These are phyloP conservation scores for Marmota flaviventris DNA, from an alignment of 2,113 vertebrate genomes.

Conservation along the genomic window DNA sequence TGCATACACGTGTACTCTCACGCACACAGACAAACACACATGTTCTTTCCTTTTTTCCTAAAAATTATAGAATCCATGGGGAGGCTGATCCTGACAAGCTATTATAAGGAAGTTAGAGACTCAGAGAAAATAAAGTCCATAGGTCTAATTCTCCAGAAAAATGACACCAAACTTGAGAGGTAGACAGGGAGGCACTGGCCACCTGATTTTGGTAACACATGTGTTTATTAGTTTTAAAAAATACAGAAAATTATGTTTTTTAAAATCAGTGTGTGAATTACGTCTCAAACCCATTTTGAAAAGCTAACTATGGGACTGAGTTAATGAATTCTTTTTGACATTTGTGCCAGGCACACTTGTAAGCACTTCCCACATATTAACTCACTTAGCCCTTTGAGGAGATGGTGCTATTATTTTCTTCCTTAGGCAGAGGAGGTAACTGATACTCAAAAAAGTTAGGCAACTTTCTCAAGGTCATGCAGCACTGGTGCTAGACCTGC, in stretches of 20 bases:
- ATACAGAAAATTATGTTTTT: not conserved
- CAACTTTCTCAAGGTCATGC: not conserved
- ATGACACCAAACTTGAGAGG: not conserved
- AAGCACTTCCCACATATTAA: not conserved
- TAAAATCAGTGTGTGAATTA: not conserved
- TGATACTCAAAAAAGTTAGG: not conserved
- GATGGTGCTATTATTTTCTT: not conserved
- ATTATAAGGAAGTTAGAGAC: not conserved
- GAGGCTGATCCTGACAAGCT: not conserved
- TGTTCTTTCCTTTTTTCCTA: not conserved
- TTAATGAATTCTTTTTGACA: not conserved
- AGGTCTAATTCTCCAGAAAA: not conserved
- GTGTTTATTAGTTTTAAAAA: not conserved
- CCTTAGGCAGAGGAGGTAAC: rapidly evolving
- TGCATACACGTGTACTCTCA: rapidly evolving
- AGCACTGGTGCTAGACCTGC: not conserved
- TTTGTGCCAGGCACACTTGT: not conserved
- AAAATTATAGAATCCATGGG: not conserved
- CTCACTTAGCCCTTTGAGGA: not conserved
- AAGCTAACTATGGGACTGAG: not conserved
- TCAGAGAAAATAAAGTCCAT: not conserved
- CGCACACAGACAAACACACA: rapidly evolving
- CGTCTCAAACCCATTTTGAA: constrained; percentile 10
- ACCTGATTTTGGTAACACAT: not conserved
- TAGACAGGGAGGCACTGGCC: not conserved